These are phyloP conservation scores for Pheosia tremula DNA, from an alignment of 2,888 invertebrate species.

Conservation along the genomic window DNA sequence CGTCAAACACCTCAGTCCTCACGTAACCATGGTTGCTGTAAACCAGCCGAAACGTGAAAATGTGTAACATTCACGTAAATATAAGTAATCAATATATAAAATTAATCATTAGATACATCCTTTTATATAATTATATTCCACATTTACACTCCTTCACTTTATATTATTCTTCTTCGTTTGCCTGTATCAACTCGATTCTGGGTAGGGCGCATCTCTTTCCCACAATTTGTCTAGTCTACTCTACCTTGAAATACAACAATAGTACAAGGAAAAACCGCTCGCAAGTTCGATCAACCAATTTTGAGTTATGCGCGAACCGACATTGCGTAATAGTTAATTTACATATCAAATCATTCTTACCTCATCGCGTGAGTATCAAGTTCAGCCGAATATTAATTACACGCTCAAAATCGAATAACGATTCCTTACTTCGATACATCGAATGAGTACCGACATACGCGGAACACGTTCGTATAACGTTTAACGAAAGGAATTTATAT, in stretches of 20 bases:
- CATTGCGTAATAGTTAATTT: conserved; percentile 1
- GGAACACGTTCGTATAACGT: conserved; percentile 48
- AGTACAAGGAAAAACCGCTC: neutral
- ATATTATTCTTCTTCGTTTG: too few relatives aligned
- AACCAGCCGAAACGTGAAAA: too few relatives aligned
- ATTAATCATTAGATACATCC: too few relatives aligned
- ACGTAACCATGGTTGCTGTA: too few relatives aligned
- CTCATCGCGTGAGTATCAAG: conserved; percentile 22
- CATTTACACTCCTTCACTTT: too few relatives aligned
- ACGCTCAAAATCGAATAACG: conserved; percentile 27
- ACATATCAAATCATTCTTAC: conserved; percentile 27
- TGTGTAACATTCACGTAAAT: too few relatives aligned
- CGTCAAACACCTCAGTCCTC: too few relatives aligned
- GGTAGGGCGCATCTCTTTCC: too few relatives aligned
- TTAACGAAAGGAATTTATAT: conserved; percentile 60
- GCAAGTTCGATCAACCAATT: neutral
- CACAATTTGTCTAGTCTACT: too few relatives aligned
- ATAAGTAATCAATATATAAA: too few relatives aligned
- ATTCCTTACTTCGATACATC: neutral
- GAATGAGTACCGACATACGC: neutral
- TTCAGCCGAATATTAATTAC: conserved; percentile 28
- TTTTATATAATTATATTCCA: too few relatives aligned
- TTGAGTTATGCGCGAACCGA: neutral
- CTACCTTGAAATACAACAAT: neutral
- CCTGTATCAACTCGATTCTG: too few relatives aligned